phyloP scores from a whole-genome alignment of 1,140 invertebrate genomes.

The Mizuhopecten yessoensis region DNA sequence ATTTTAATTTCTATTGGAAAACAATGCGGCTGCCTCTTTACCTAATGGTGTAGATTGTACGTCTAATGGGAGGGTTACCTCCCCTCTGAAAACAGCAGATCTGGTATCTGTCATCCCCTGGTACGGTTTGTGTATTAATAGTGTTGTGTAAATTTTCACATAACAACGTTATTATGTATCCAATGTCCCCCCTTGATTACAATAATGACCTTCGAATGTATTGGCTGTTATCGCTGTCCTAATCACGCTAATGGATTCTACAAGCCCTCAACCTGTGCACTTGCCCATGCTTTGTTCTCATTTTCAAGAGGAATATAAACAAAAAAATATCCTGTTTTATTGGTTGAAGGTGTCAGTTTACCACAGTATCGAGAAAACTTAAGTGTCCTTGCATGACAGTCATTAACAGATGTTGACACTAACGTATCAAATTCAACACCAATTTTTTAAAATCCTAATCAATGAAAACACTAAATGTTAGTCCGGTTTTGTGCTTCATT shows the following conservation, averaged over 20 bases:
- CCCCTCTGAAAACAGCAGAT: not conserved
- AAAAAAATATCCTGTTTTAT: not conserved
- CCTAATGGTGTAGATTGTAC: not conserved
- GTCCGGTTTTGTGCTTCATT: too few relatives aligned
- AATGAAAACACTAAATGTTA: too few relatives aligned
- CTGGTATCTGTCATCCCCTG: not conserved
- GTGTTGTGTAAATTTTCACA: not conserved
- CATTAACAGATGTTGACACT: not conserved
- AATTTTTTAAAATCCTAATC: not conserved
- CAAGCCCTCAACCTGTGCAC: not conserved
- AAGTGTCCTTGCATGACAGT: not conserved
- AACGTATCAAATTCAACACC: not conserved
- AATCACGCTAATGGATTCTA: not conserved
- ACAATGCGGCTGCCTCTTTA: too few relatives aligned
- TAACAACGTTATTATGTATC: not conserved
- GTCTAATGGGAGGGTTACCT: not conserved
- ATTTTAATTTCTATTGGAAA: not conserved
- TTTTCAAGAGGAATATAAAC: not conserved
- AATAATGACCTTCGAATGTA: not conserved
- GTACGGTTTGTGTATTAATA: not conserved
- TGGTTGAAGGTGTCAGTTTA: not conserved
- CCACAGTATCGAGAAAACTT: not conserved
- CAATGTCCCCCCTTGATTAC: not conserved
- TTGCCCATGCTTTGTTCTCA: not conserved
- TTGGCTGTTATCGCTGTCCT: not conserved